A percentile compares a stretch with the other conserved stretches of the same genome.
Conservation (phyloP, 2,888 invertebrate species). For the Phaonia tiefii region DNA sequence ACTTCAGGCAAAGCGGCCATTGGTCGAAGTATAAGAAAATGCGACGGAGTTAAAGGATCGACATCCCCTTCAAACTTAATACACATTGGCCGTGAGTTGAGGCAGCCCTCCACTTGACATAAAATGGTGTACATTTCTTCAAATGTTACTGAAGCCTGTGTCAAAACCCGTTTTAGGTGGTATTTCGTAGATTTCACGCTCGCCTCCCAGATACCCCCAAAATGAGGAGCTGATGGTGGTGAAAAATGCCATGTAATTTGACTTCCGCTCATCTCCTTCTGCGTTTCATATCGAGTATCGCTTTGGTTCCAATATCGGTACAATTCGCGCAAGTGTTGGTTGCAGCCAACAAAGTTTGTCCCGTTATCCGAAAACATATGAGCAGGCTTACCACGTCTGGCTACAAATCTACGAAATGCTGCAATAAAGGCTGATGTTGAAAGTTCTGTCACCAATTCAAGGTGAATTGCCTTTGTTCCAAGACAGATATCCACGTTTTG, state of each 20-base stretch:
- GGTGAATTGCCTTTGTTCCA: constrained; percentile 48
- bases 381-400: constrained; percentile 51
- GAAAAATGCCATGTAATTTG: constrained; percentile 74
- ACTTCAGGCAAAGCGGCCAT: constrained; percentile 42
- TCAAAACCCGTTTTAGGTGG: constrained; percentile 71
- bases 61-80: constrained; percentile 65
- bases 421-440: constrained; percentile 71
- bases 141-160: constrained; percentile 68
- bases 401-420: constrained; percentile 70
- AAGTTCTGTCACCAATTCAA: constrained; percentile 54
- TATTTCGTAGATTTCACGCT: constrained; percentile 74
- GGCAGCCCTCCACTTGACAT: constrained; percentile 72
- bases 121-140: constrained; percentile 73
- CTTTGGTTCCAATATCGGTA: constrained; percentile 31
- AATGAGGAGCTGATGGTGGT: constrained; percentile 69
- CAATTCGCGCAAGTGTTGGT: constrained; percentile 47
- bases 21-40: constrained; percentile 62
- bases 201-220: constrained; percentile 73
- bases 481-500: constrained; percentile 50
- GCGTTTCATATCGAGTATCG: constrained; percentile 24
- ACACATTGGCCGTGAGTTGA: constrained; percentile 73
- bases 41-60: constrained; percentile 66
- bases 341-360: too few relatives aligned
- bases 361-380: constrained; percentile 48
- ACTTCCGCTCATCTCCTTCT: constrained; percentile 34